Evolutionary conservation across 2,888 invertebrate genomes (phyloP), one percentile per base, ranked within the genome.

Genomic region (Brenthis hecate): DNA sequence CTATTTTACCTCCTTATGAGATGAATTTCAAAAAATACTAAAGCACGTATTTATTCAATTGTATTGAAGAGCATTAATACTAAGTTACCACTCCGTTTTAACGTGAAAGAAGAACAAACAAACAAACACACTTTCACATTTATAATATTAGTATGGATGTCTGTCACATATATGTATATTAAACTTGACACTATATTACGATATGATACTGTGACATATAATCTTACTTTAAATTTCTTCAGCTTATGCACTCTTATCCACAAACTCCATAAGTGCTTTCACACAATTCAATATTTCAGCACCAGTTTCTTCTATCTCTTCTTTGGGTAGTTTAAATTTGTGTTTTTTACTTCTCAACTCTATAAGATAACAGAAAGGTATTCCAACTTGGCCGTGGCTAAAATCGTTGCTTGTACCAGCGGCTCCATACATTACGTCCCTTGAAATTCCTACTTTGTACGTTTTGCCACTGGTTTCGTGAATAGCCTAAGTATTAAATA

Each of bases 391-490:
- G 0, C 87, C 88, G 72, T 91, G 86, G 51, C 87, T 84, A 81
- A 86, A 91, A 65, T 92, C 92, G 19, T 85, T 85, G 73, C 91
- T 92, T 28, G 91, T 91, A 1, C 92, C 91, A 0, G 90, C 79
- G 0, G 91, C 91, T 11, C 82, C 83, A 64, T 89, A 89, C 89
- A 92, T 89, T 1, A 91, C 87, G 57, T 91, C 91, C 70, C 82
- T 85, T 4, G 91, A 91, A 74, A 89, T 83, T 13, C 91, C 91
- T 14, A 91, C 91, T 73, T 88, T 91, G 73, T 92, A 92, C 2
- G 79, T 89, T 57, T 84, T 86, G 2, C 90, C 88, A 71, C 79
- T 87, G n/a, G 81, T 80, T 6, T 85, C 75, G 69, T 83, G 83
- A 63, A 92, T 92, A 32, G 89, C 90, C 91, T 92, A 73, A 13